Evolutionary conservation across 1,140 invertebrate genomes (phyloP).

Genomic region (Pararge aegeria): DNA sequence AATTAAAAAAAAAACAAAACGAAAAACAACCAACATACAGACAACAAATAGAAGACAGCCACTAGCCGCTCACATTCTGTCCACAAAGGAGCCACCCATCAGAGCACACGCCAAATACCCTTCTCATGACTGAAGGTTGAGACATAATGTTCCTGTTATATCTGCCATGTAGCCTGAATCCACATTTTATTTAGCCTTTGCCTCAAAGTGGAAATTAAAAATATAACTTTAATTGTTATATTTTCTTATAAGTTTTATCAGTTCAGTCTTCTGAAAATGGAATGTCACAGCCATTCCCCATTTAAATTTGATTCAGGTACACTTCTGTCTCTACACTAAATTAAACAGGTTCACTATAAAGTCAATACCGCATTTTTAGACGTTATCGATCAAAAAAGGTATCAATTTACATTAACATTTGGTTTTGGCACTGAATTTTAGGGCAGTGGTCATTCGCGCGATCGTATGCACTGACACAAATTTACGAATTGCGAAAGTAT

Average conservation of each 20-base stretch:
- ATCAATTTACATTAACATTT: constrained; percentile 14
- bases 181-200: not conserved
- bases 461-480: constrained; percentile 21
- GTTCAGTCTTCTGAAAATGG: not conserved
- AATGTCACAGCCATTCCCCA: not conserved
- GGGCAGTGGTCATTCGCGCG: constrained; percentile 28
- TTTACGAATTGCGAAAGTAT: constrained; percentile 36
- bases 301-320: not conserved
- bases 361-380: constrained; percentile 2
- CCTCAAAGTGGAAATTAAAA: not conserved
- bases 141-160: not conserved
- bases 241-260: too few species aligned
- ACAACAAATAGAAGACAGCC: constrained; percentile 48
- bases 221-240: too few species aligned
- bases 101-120: constrained; percentile 67
- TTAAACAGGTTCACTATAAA: not conserved
- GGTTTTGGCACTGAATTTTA: constrained; percentile 44
- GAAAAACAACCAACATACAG: constrained; percentile 48
- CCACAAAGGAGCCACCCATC: constrained; percentile 71
- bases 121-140: constrained; percentile 45
- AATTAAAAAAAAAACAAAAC: constrained; percentile 38
- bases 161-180: constrained; percentile 1
- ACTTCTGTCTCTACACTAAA: not conserved
- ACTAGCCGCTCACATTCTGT: constrained; percentile 74
- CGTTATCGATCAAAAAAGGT: constrained; percentile 6